phyloP scores from a whole-genome alignment of 2,888 invertebrate species.

The Macroteleia sp. region DNA sequence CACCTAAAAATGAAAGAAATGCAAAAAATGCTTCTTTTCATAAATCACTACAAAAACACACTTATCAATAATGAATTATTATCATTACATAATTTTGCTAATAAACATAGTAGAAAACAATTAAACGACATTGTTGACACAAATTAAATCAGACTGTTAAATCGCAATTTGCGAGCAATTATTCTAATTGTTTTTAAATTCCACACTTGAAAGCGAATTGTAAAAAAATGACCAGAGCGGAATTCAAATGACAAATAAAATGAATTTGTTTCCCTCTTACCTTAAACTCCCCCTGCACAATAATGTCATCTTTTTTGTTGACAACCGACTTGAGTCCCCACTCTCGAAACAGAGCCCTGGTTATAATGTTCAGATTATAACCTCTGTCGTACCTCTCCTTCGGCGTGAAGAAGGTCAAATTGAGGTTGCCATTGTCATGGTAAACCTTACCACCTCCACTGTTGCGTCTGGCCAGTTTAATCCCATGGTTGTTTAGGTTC shows the following conservation, averaged over 20 bases:
- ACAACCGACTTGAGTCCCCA: slow-evolving; percentile 92
- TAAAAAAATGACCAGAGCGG: too few relatives aligned
- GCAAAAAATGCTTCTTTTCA: too few relatives aligned
- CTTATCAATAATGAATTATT: too few relatives aligned
- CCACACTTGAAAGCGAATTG: too few relatives aligned
- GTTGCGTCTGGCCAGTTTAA: slow-evolving; percentile 93
- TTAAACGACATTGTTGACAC: too few relatives aligned
- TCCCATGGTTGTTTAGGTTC: slow-evolving; percentile 87
- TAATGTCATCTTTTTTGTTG: slow-evolving; percentile 93
- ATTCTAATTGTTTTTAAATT: too few relatives aligned
- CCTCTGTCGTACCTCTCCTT: slow-evolving; percentile 92
- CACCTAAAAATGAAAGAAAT: slow-evolving; percentile 87
- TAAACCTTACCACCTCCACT: slow-evolving; percentile 99
- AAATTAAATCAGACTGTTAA: too few relatives aligned
- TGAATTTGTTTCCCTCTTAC: too few relatives aligned
- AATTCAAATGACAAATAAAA: too few relatives aligned
- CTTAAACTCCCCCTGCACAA: slow-evolving; percentile 90
- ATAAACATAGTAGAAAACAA: too few relatives aligned
- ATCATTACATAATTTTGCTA: too few relatives aligned
- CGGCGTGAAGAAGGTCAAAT: slow-evolving; percentile 95
- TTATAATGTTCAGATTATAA: slow-evolving; percentile 94
- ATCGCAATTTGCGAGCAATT: too few relatives aligned
- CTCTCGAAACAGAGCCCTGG: slow-evolving; percentile 91
- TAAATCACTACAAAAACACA: neutral
- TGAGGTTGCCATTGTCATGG: slow-evolving; percentile 97